Conservation (phyloP, 1,140 invertebrate genomes). For the Callitettix versicolor region DNA sequence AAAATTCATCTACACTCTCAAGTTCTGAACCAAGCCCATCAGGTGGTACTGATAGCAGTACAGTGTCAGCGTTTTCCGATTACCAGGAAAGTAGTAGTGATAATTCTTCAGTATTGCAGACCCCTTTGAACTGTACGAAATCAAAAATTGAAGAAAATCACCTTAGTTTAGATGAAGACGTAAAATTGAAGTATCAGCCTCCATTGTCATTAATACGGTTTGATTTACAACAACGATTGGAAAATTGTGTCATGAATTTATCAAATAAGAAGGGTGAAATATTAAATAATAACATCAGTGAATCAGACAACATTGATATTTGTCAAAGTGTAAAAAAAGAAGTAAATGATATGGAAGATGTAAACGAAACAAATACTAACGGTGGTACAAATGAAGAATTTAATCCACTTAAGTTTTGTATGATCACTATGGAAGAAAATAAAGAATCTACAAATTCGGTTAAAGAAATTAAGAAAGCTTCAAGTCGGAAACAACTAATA, state of each 20-base stretch:
- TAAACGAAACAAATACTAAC: background rate
- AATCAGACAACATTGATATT: background rate
- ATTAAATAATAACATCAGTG: background rate
- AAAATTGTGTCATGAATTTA: constrained; percentile 23
- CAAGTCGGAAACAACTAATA: constrained; percentile 18
- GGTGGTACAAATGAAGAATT: constrained; percentile 20
- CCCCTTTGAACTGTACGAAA: too few relatives aligned
- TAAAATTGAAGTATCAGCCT: background rate
- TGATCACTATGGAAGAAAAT: constrained; percentile 25
- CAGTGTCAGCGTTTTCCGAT: background rate
- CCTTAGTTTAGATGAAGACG: too few relatives aligned
- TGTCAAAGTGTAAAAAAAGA: background rate
- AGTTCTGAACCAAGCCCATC: background rate
- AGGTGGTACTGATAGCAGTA: background rate
- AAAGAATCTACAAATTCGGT: constrained; percentile 1
- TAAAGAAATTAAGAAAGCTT: constrained; percentile 7
- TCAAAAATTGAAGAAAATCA: too few relatives aligned
- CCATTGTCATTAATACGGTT: constrained; percentile 14
- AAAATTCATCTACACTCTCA: background rate
- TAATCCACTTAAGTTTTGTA: constrained; percentile 28
- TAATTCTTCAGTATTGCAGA: too few relatives aligned
- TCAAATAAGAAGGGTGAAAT: background rate
- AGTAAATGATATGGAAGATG: background rate
- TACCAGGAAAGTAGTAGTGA: background rate
- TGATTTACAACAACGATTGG: constrained; percentile 21